phyloP scores from a whole-genome alignment of 2,797 vertebrate species.

The Melanotaenia maccullochi region DNA sequence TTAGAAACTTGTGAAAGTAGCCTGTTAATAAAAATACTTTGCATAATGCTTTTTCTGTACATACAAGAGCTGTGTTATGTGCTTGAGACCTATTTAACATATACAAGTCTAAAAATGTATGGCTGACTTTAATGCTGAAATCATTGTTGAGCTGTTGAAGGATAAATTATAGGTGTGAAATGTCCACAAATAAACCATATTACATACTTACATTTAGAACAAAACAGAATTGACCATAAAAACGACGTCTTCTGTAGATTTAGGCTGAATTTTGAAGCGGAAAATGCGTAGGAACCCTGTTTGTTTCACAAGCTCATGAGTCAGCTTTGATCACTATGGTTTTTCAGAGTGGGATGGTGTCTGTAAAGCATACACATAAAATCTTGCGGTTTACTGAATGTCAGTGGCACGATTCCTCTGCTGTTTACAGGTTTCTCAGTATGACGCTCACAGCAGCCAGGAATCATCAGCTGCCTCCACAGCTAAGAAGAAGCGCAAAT shows the following conservation, averaged over 20 bases:
- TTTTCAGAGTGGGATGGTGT: conserved; percentile 36
- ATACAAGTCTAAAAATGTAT: neutral
- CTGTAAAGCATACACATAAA: conserved; percentile 6
- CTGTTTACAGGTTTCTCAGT: conserved; percentile 80
- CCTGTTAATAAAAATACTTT: neutral
- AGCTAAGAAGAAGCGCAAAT: conserved; percentile 85
- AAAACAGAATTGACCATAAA: neutral
- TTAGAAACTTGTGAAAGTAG: neutral
- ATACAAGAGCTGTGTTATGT: neutral
- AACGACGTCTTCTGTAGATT: neutral
- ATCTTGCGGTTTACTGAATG: neutral
- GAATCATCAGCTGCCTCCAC: conserved; percentile 69
- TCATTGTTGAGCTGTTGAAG: neutral
- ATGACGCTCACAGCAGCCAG: conserved; percentile 85
- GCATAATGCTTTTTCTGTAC: neutral
- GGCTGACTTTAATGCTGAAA: neutral
- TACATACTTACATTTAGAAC: neutral
- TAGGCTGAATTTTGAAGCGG: conserved; percentile 6
- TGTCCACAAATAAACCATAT: neutral
- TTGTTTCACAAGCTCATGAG: conserved; percentile 37
- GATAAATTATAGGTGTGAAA: neutral
- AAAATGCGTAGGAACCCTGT: conserved; percentile 39
- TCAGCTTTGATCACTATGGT: conserved; percentile 29
- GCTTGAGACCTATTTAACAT: neutral
- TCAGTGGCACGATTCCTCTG: conserved; percentile 18